Conservation (phyloP, 1,140 invertebrate species). For the Pseudomyrmex gracilis region DNA sequence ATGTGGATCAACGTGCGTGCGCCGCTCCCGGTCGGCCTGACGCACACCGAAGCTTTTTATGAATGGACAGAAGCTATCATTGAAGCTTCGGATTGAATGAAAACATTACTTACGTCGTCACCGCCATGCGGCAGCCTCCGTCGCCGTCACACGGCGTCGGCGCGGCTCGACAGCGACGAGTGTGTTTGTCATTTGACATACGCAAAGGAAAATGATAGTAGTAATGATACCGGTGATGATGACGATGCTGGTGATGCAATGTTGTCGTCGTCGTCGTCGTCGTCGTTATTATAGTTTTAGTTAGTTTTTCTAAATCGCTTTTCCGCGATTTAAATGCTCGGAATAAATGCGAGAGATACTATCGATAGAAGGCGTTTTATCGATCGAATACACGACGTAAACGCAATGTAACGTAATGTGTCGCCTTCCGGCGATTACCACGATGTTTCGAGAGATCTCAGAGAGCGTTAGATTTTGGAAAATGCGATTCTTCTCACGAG, state of each 20-base stretch:
- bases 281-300: not conserved
- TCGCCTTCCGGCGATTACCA: constrained; percentile 2
- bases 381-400: constrained; percentile 16
- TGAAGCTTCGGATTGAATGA: constrained; percentile 87
- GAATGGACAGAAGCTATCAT: constrained; percentile 92
- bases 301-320: not conserved
- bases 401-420: not conserved
- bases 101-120: constrained; percentile 82
- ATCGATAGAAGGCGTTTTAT: constrained; percentile 35
- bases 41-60: constrained; percentile 88
- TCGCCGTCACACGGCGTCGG: constrained; percentile 68
- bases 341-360: not conserved
- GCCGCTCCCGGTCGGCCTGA: constrained; percentile 51
- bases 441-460: constrained; percentile 11
- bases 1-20: constrained; percentile 73
- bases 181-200: constrained; percentile 60
- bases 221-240: not conserved
- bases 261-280: not conserved
- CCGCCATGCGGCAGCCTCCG: constrained; percentile 69
- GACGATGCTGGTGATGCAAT: not conserved
- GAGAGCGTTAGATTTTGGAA: too few species aligned
- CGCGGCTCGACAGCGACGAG: constrained; percentile 73
- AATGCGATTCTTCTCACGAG: too few species aligned
- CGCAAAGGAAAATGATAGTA: not conserved
- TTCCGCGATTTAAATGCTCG: not conserved